Base-by-base conservation (phyloP, 2,113 vertebrate genomes). In the Oophaga pumilio region DNA sequence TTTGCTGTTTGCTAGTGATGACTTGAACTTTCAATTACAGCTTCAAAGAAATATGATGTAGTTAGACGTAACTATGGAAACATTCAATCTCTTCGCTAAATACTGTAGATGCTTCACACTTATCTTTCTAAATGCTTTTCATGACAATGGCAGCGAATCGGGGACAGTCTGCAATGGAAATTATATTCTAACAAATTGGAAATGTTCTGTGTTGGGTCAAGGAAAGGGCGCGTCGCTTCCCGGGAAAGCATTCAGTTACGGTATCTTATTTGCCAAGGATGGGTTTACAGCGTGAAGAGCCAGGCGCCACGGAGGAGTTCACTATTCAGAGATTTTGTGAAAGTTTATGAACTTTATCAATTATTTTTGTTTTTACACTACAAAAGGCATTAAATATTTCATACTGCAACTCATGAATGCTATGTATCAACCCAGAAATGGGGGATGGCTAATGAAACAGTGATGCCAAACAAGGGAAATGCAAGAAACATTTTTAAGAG, bases 1-100 rank as follows among this genome's bases (percentile, higher is more conserved):
- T 17, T 4, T 71, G 28, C 26, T 18, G 69, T 43, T 20, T 9
- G 69, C 15, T 33, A 33, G 49, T 56, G 50, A 24, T 28, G 17
- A 76, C 85, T 80, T 87, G 66, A 82, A 78, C 85, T 82, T 62
- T 81, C 78, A 73, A 50, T 59, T 71, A 13, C 26, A 59, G 18
- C 18, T 71, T 60, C 20, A 78, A 77, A 66, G 57, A 79, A 56
- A 68, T 71, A 17, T 49, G 20, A 33, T 80, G 85, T 62, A 80
- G 76, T 73, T 56, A 73, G 60, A 33, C 9, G 66, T 87, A 81
- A 78, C 85, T 60, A 87, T 87, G 26, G 85, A 60, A 80, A 87
- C 77, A 17, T 43, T 49, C 10, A 80, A 17, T 20, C 66, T 73
- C 59, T 49, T 22, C 4, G 4, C 50, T 56, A 50, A 86, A 78